Conservation (phyloP, 2,113 vertebrate species). For the Pungitius pungitius region DNA sequence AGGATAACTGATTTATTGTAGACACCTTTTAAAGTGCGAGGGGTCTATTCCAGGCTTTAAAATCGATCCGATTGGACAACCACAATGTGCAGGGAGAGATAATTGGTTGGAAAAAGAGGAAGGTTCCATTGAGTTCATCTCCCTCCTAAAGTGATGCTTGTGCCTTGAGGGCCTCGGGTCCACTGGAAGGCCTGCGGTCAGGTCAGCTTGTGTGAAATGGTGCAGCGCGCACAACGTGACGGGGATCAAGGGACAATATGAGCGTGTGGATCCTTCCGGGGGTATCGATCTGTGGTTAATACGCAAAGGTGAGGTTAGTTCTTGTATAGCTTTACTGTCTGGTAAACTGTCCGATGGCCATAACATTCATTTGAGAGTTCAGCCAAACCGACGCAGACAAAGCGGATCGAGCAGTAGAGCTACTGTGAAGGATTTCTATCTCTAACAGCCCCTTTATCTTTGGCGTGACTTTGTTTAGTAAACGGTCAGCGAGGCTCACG, state of each 20-base stretch:
- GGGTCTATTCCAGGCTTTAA: constrained; percentile 20
- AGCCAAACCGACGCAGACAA: no score
- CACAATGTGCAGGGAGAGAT: background rate
- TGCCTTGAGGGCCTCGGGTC: background rate
- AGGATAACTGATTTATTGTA: constrained; percentile 47
- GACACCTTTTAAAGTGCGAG: constrained; percentile 42
- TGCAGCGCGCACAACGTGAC: no score
- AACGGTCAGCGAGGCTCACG: no score
- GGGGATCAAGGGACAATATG: background rate
- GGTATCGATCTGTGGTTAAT: no score
- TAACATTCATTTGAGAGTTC: no score
- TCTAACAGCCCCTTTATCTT: no score
- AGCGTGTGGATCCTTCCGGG: background rate
- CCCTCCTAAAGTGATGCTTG: background rate
- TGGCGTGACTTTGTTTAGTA: no score
- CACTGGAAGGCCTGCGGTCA: no score
- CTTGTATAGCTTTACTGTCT: background rate
- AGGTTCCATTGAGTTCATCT: background rate
- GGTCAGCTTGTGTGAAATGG: no score
- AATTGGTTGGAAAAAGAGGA: background rate
- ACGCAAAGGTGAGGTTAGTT: no score
- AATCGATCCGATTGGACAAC: constrained; percentile 1
- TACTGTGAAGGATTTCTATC: background rate
- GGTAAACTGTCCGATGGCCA: no score
- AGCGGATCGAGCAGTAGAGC: no score